These are phyloP conservation scores for Danio tinwini DNA, from an alignment of 2,797 vertebrate genomes.

Conservation along the genomic window DNA sequence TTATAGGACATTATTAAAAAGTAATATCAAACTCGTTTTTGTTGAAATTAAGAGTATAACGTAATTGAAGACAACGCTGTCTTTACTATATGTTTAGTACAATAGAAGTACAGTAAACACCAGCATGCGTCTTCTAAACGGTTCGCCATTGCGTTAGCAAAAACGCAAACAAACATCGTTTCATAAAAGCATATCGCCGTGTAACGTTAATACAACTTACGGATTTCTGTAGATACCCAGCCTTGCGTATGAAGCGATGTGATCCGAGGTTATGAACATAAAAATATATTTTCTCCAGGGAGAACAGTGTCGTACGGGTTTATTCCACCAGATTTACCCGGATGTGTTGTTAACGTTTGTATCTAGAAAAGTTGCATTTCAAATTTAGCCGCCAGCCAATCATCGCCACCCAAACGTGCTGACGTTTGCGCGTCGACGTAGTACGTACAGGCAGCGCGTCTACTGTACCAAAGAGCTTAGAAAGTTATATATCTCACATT, in stretches of 20 bases:
- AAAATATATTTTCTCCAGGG: neutral
- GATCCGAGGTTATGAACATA: neutral
- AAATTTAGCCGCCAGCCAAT: constrained; percentile 81
- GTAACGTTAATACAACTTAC: constrained; percentile 6
- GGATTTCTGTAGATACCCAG: neutral
- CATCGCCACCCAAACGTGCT: constrained; percentile 36
- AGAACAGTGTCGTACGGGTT: neutral
- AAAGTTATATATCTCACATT: no score
- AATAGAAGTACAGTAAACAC: neutral
- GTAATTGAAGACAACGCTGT: neutral
- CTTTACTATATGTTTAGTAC: neutral
- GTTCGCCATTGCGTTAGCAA: neutral
- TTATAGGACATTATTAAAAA: no score
- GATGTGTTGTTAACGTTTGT: constrained; percentile 12
- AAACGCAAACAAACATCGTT: neutral
- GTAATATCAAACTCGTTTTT: neutral
- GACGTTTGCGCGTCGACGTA: constrained; percentile 5
- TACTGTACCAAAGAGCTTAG: no score
- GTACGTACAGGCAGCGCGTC: neutral
- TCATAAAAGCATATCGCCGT: neutral
- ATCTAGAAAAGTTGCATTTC: constrained; percentile 68
- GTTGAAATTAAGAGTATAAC: neutral
- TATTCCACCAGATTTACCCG: neutral
- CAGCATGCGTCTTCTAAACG: neutral
- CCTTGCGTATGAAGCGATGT: neutral